These are phyloP conservation scores for Notodonta ziczac DNA, from an alignment of 2,888 invertebrate species.

Conservation along the genomic window DNA sequence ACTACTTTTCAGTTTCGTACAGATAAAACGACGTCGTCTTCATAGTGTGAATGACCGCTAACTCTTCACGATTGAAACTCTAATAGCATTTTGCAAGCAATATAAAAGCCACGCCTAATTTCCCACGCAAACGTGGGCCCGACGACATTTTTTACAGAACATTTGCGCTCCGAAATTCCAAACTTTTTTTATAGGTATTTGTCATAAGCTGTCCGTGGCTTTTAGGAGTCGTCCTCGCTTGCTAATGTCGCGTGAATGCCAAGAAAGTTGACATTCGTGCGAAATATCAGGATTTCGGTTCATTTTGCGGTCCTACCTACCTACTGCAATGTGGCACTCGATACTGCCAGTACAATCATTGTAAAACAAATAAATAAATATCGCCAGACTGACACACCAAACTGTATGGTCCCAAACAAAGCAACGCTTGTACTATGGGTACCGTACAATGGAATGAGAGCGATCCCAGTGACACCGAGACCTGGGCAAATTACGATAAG, in stretches of 20 bases:
- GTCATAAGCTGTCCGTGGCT: constrained; percentile 9
- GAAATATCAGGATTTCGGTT: constrained; percentile 40
- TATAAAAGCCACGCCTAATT: neutral
- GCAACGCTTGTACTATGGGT: no score
- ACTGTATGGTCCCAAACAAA: no score
- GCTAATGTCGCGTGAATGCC: constrained; percentile 53
- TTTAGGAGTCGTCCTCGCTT: constrained; percentile 14
- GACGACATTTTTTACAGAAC: neutral
- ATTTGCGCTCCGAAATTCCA: constrained; percentile 15
- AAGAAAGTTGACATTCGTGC: constrained; percentile 59
- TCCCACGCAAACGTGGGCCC: neutral
- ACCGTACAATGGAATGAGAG: no score
- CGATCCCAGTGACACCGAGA: no score
- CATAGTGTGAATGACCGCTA: no score
- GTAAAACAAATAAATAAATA: no score
- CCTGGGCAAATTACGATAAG: no score
- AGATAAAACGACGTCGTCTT: no score
- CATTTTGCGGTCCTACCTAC: constrained; percentile 9
- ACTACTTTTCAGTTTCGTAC: no score
- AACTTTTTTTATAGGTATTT: constrained; percentile 8
- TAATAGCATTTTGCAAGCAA: neutral
- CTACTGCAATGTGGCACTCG: neutral
- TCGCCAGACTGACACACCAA: no score
- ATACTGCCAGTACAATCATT: neutral
- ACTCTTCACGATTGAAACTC: neutral